These are phyloP conservation scores for Boleophthalmus pectinirostris DNA, from an alignment of 2,113 vertebrate species.

Conservation along the genomic window DNA sequence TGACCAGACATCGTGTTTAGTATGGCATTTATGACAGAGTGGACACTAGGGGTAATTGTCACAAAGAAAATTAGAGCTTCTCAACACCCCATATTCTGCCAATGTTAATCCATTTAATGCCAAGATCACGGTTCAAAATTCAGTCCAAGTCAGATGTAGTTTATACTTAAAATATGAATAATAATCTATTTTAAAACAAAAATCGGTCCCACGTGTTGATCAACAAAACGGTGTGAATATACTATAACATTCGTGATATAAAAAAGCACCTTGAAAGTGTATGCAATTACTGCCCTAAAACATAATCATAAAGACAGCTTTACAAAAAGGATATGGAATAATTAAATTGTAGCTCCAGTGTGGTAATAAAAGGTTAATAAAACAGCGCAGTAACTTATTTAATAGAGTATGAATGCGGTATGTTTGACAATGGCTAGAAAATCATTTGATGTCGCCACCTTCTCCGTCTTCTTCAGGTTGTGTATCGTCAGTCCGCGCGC, in stretches of 20 bases:
- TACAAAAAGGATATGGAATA: constrained; percentile 1
- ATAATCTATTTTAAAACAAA: background rate
- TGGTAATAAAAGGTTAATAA: background rate
- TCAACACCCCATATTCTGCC: constrained; percentile 3
- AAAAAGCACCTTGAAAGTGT: background rate
- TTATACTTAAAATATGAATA: background rate
- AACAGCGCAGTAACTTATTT: background rate
- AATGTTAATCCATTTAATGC: constrained; percentile 3
- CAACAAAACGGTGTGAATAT: background rate
- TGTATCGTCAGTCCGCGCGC: background rate
- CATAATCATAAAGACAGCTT: background rate
- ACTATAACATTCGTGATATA: background rate
- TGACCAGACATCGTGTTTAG: constrained; percentile 57
- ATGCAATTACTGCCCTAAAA: background rate
- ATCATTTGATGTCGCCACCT: background rate
- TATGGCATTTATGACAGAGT: constrained; percentile 14
- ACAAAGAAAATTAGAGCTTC: background rate
- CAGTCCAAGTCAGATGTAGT: background rate
- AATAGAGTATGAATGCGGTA: background rate
- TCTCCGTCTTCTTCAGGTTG: background rate
- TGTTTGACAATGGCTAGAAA: background rate
- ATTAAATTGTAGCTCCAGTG: background rate
- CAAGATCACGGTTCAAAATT: background rate
- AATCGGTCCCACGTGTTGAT: too few species aligned
- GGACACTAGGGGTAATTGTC: background rate